Conservation (phyloP, 1,140 invertebrate genomes). For the Sesamia nonagrioides region DNA sequence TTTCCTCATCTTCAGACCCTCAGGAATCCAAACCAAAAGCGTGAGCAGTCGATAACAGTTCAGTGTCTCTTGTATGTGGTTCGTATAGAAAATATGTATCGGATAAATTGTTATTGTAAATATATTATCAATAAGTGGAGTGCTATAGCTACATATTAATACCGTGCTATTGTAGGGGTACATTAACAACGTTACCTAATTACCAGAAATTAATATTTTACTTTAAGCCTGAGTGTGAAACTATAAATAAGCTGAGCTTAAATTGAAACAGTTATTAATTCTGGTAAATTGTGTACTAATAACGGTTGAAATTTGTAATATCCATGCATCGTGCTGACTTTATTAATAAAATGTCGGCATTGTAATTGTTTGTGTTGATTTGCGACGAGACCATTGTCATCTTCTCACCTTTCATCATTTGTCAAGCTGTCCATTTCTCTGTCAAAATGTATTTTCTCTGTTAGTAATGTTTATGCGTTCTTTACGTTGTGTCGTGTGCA, state of each 20-base stretch:
- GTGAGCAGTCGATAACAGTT: slow-evolving; percentile 21
- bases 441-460: slow-evolving; percentile 72
- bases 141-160: slow-evolving; percentile 40
- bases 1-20: slow-evolving; percentile 43
- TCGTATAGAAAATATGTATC: slow-evolving; percentile 12
- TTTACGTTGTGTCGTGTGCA: slow-evolving; percentile 48
- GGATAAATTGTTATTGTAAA: slow-evolving; percentile 28
- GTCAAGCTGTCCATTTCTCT: slow-evolving; percentile 76
- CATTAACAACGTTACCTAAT: slow-evolving; percentile 12
- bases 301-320: background rate
- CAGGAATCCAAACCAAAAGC: background rate
- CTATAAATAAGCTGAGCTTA: slow-evolving; percentile 8
- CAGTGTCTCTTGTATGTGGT: slow-evolving; percentile 6
- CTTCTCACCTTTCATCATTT: slow-evolving; percentile 71
- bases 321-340: slow-evolving; percentile 70
- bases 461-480: slow-evolving; percentile 62
- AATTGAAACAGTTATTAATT: slow-evolving; percentile 27
- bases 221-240: slow-evolving; percentile 10
- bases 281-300: slow-evolving; percentile 25
- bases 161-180: slow-evolving; percentile 38
- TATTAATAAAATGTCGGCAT: slow-evolving; percentile 12
- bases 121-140: slow-evolving; percentile 4
- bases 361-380: slow-evolving; percentile 48
- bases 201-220: slow-evolving; percentile 27
- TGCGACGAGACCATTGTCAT: slow-evolving; percentile 46